Evolutionary conservation across 92 coral and sea anemone genomes (phyloP).

Genomic region (Phenganax stokvisi): DNA sequence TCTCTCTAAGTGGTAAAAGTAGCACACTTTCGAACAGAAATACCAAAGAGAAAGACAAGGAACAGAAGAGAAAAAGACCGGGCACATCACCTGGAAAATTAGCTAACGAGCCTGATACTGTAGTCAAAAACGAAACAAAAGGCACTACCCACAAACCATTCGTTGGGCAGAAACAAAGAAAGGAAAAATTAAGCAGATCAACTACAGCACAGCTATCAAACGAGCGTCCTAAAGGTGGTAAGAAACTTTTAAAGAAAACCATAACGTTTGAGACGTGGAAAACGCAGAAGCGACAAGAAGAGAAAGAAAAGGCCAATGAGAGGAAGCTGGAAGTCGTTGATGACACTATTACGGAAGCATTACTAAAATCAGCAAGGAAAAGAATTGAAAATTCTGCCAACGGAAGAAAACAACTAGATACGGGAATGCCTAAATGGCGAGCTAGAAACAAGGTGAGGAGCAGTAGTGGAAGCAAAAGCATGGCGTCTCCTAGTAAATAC

Average conservation of each 20-base stretch:
- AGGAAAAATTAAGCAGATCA: background rate
- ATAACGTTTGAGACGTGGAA: conserved; percentile 77
- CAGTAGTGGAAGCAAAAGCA: background rate
- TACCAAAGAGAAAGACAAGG: background rate
- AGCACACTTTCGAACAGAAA: background rate
- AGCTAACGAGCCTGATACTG: background rate
- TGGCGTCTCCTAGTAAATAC: background rate
- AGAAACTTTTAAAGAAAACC: conserved; percentile 27
- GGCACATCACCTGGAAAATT: background rate
- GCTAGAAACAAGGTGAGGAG: conserved; percentile 24
- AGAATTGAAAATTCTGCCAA: conserved; percentile 14
- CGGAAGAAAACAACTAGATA: conserved; percentile 16
- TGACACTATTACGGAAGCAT: conserved; percentile 23
- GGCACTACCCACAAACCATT: background rate
- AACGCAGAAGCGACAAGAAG: conserved; percentile 60
- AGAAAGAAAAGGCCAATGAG: conserved; percentile 50
- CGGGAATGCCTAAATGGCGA: conserved; percentile 32
- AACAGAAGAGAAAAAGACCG: background rate
- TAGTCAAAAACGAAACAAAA: conserved; percentile 2
- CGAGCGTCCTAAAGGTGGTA: background rate
- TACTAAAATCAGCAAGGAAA: conserved; percentile 17
- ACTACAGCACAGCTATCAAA: background rate
- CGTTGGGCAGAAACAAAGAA: background rate
- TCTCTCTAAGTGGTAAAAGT: background rate
- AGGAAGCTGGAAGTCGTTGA: conserved; percentile 69